A percentile compares a stretch with the other conserved stretches of the same genome.
phyloP scores from a whole-genome alignment of 2,113 vertebrate genomes.

The Entosphenus tridentatus region DNA sequence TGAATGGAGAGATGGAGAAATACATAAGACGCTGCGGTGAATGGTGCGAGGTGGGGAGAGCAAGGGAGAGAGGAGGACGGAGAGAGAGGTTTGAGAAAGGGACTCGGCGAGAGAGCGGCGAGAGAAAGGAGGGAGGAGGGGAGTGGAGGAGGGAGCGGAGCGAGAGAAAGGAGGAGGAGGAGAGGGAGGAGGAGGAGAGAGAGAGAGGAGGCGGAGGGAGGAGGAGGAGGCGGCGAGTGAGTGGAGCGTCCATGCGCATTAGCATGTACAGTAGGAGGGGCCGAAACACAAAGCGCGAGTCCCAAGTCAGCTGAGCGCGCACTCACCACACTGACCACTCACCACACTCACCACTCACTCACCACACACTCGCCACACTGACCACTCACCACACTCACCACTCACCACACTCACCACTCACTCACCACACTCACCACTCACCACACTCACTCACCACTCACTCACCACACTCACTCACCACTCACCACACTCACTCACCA shows the following conservation, averaged over 20 bases:
- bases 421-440: not conserved
- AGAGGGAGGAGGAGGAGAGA: not conserved
- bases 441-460: not conserved
- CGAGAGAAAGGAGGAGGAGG: not conserved
- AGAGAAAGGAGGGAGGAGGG: not conserved
- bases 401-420: not conserved
- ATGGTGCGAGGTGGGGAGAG: not conserved
- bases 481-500: not conserved
- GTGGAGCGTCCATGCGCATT: not conserved
- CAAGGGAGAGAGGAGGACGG: not conserved
- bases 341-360: not conserved
- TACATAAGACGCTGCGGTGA: not conserved
- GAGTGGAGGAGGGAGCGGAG: not conserved
- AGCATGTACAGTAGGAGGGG: not conserved
- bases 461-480: not conserved
- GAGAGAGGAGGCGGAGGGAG: not conserved
- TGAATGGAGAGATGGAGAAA: not conserved
- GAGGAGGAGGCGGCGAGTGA: not conserved
- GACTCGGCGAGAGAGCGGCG: not conserved
- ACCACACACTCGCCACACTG: not conserved
- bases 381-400: not conserved
- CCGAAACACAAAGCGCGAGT: not conserved
- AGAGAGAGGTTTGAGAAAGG: not conserved
- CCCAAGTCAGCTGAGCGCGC: not conserved
- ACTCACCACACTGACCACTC: not conserved